phyloP scores from a whole-genome alignment of 2,113 vertebrate genomes.

The Clarias batrachus region DNA sequence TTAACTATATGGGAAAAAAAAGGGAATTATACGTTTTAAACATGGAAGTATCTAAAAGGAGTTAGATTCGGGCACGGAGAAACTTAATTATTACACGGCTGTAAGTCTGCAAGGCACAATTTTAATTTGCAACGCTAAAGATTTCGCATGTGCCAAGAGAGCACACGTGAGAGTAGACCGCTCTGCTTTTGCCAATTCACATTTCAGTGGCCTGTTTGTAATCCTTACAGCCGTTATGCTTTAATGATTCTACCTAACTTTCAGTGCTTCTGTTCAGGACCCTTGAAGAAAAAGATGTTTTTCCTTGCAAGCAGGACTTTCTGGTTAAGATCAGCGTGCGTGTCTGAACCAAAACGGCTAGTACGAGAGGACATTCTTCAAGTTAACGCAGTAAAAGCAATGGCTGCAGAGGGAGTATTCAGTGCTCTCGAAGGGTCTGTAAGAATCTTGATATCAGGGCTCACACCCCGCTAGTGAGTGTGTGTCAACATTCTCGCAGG shows the following conservation, averaged over 20 bases:
- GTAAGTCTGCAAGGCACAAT: slow-evolving; percentile 22
- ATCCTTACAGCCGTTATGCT: slow-evolving; percentile 39
- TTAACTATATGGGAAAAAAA: slow-evolving; percentile 17
- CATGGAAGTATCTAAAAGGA: slow-evolving; percentile 16
- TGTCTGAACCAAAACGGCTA: slow-evolving; percentile 21
- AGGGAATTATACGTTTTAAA: neutral
- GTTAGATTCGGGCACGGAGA: slow-evolving; percentile 7
- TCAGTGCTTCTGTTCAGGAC: slow-evolving; percentile 31
- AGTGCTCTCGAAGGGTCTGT: slow-evolving; percentile 54
- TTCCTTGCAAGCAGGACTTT: slow-evolving; percentile 21
- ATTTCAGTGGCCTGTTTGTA: slow-evolving; percentile 32
- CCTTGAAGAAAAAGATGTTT: slow-evolving; percentile 38
- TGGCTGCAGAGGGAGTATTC: slow-evolving; percentile 47
- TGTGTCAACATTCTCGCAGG: slow-evolving; percentile 56
- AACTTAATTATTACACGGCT: slow-evolving; percentile 6
- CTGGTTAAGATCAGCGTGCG: slow-evolving; percentile 37
- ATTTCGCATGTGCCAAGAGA: slow-evolving; percentile 32
- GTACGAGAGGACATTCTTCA: slow-evolving; percentile 51
- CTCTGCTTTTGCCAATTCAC: slow-evolving; percentile 39
- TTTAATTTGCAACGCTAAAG: slow-evolving; percentile 37
- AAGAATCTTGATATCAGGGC: slow-evolving; percentile 39
- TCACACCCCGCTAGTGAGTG: slow-evolving; percentile 44
- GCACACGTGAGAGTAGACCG: slow-evolving; percentile 6
- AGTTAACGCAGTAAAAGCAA: slow-evolving; percentile 54
- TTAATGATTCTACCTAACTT: slow-evolving; percentile 37